Evolutionary conservation across 2,888 invertebrate species (phyloP), one percentile per base, ranked within the genome.

Genomic region (Cybosia mesomella): DNA sequence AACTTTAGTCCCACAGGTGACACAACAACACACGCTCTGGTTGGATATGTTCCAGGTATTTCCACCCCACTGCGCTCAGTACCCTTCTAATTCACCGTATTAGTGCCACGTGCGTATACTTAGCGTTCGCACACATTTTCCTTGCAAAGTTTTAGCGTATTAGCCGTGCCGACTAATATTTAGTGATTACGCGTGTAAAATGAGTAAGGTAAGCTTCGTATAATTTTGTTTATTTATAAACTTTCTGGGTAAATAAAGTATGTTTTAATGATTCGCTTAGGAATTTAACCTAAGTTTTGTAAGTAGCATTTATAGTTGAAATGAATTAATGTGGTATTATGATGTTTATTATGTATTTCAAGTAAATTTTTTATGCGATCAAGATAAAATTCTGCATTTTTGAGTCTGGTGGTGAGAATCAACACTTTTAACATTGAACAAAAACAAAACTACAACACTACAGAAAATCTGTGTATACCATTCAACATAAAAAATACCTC

Each of bases 401-500:
- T n/a, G n/a, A n/a, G n/a, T n/a, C n/a, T n/a, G n/a, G n/a, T n/a
- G n/a, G n/a, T 28, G 28, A 28, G 5, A 2, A 28, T 28, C 2
- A 5, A 28, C 28, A 28, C 28, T 28, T 28, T 2, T 43, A 18
- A 7, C 7, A 43, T 18, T 18, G 18, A 5, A 43, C 7, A 18
- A 2, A 1, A 15, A 18, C 1, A 39, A 3, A 13, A 13, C 15
- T 13, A 13, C 3, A 15, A 18, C 18, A 43, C 18, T 7, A 5
- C 0, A 18, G 0, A 49, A n/a, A 49, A 49, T 18, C 18, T 43
- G 43, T 18, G 18, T 8, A 24, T 39, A 21, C 28, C n/a, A 43
- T 39, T 64, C 8, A 28, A 13, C 8, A 64, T 36, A 64, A 39
- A 2, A 39, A 39, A 66, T 64, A 66, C 59, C 43, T 43, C 28